A percentile compares a stretch with the other conserved stretches of the same genome.
These are phyloP conservation scores for Drosophila sp. DNA, from an alignment of 1,140 invertebrate species.

Conservation along the genomic window DNA sequence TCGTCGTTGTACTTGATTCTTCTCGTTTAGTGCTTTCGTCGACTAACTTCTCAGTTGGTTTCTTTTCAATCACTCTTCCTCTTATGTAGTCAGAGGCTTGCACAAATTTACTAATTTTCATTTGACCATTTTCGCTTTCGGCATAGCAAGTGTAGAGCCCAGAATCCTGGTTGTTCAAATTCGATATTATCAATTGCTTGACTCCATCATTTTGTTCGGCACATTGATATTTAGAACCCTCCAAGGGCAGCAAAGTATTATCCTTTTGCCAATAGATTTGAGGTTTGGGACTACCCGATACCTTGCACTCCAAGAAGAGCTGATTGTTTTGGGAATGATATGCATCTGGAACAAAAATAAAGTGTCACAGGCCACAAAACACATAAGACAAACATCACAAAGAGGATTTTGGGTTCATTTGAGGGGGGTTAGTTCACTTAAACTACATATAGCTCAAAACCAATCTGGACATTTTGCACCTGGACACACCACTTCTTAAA, in stretches of 20 bases:
- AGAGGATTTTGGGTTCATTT: background rate
- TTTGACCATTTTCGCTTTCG: conserved; percentile 76
- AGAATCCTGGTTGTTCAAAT: conserved; percentile 57
- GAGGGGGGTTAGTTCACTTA: conserved; percentile 36
- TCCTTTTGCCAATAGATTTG: conserved; percentile 92
- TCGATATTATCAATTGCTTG: conserved; percentile 66
- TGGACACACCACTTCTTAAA: conserved; percentile 42
- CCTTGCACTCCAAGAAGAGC: conserved; percentile 76
- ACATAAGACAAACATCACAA: conserved; percentile 42
- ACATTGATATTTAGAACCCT: conserved; percentile 84
- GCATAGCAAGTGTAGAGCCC: conserved; percentile 79
- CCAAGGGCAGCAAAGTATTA: conserved; percentile 84
- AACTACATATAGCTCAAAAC: conserved; percentile 27
- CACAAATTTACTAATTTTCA: conserved; percentile 81
- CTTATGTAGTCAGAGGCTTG: conserved; percentile 72
- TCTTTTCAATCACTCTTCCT: conserved; percentile 50
- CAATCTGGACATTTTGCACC: conserved; percentile 35
- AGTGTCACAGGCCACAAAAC: conserved; percentile 51
- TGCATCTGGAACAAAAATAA: conserved; percentile 59
- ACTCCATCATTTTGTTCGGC: conserved; percentile 59
- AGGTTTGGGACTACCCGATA: conserved; percentile 78
- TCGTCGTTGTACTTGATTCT: background rate
- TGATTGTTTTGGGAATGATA: conserved; percentile 74
- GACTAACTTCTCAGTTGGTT: conserved; percentile 40
- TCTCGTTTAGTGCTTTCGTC: conserved; percentile 40